A percentile compares a stretch with the other conserved stretches of the same genome.
phyloP scores from a whole-genome alignment of 2,797 vertebrate species.

The Urocyon cinereoargenteus region DNA sequence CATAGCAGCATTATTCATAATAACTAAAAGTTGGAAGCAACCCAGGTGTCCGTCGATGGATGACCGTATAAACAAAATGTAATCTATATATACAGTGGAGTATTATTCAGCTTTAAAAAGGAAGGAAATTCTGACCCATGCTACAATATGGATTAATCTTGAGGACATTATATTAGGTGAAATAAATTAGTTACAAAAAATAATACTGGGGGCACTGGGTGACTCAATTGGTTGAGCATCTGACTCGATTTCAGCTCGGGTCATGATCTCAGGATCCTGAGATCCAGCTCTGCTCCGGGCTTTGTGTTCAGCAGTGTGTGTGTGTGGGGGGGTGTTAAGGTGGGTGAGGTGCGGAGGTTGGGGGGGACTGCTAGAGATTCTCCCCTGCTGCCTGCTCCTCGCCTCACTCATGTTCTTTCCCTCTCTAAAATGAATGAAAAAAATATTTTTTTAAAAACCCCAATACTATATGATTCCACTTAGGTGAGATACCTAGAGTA shows the following conservation, averaged over 20 bases:
- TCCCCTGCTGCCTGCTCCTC: background rate
- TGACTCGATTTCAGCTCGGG: background rate
- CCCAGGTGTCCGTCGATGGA: background rate
- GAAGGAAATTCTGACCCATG: background rate
- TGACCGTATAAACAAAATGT: background rate
- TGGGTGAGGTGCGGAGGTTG: no score
- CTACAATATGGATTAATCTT: background rate
- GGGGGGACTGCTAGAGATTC: background rate
- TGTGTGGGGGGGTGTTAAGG: no score
- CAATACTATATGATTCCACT: background rate
- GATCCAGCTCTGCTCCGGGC: rapidly evolving
- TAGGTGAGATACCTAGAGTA: background rate
- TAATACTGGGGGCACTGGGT: background rate
- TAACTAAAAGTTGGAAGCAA: background rate
- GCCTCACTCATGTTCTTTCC: background rate
- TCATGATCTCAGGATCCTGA: background rate
- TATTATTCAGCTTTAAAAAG: background rate
- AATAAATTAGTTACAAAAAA: background rate
- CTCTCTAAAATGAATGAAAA: background rate
- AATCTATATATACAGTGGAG: background rate
- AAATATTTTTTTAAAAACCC: background rate
- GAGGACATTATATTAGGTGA: background rate
- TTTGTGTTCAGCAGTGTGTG: background rate
- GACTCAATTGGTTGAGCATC: background rate
- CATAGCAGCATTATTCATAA: background rate